Base-by-base conservation (phyloP, 1,140 invertebrate genomes). In the Orius insidiosus region DNA sequence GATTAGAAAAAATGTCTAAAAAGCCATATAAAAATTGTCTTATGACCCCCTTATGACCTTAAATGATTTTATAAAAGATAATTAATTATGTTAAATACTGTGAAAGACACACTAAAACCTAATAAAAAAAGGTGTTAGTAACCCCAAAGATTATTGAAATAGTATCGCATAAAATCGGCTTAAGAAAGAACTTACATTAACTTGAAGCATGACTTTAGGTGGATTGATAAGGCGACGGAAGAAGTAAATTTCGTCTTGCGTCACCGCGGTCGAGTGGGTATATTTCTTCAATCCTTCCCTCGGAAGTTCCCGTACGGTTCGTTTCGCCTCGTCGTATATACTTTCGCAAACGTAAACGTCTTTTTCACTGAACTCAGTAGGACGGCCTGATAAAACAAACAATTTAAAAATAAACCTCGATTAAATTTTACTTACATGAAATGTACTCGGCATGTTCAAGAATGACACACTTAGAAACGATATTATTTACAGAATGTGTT, bases 311-410 rank as follows among this genome's bases (percentile, higher is more conserved):
- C 74, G 70, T 9, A 88, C 74, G 35, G 82, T 68, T 51, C 81
- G 76, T 56, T 85, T 86, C 11, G 77, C 71, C 63, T 96, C 90
- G 58, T 93, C 84, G 58, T 95, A 97, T 44, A 86, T 71, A 0
- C 80, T 88, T 63, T 96, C 90, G 62, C 90, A 96, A 13, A 98
- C 77, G 59, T 76, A 98, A 4, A 97, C 74, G 65, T 98, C 90
- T 44, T 74, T 71, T 63, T 98, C 95, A 1, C 78, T 65, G 52
- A 96, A 82, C 71, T 98, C 93, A 0, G 93, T 98, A 16, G 83
- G 80, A 10, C 95, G 80, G 66, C 76, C 87, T 94, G 56, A 56
- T 52, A 56, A 46, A 48, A 52, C 51, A 37, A 50, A 19, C 1
- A 45, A 36, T 15, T 40, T 13, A 4, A 18, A 13, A 16, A 36